Percentiles rank a stretch among this genome's conserved stretches.
These are phyloP conservation scores for Ctenodactylus gundi DNA, from an alignment of 2,113 vertebrate species.

Conservation along the genomic window DNA sequence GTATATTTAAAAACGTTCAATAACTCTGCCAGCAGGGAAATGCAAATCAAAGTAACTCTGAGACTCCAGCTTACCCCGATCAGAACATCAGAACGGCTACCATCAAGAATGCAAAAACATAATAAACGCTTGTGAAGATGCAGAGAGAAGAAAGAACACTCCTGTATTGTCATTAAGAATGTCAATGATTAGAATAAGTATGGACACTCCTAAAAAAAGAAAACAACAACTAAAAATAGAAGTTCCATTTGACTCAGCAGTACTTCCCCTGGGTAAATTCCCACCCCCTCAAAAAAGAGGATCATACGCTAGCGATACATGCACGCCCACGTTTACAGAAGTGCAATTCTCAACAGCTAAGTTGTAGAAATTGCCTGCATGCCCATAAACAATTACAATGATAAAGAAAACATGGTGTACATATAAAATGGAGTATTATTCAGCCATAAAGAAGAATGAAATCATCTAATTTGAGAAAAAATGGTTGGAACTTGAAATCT, in stretches of 20 bases:
- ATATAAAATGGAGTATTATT: neutral
- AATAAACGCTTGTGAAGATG: neutral
- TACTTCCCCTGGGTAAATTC: neutral
- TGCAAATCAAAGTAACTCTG: neutral
- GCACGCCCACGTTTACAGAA: neutral
- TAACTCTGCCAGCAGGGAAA: neutral
- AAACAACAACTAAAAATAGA: neutral
- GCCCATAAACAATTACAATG: neutral
- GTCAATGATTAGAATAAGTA: neutral
- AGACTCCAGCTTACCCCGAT: neutral
- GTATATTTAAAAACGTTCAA: neutral
- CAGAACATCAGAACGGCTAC: neutral
- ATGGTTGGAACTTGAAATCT: neutral
- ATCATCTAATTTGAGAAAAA: neutral
- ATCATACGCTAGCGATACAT: neutral
- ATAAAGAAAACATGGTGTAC: neutral
- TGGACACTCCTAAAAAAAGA: neutral
- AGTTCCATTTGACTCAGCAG: neutral
- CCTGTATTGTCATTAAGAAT: neutral
- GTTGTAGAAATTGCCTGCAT: neutral
- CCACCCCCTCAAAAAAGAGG: neutral
- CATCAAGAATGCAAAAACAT: neutral
- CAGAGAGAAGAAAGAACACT: neutral
- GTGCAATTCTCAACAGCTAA: neutral
- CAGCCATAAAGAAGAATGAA: neutral